Base-by-base conservation (phyloP, 2,888 invertebrate genomes). In the Drosophila neonasuta region DNA sequence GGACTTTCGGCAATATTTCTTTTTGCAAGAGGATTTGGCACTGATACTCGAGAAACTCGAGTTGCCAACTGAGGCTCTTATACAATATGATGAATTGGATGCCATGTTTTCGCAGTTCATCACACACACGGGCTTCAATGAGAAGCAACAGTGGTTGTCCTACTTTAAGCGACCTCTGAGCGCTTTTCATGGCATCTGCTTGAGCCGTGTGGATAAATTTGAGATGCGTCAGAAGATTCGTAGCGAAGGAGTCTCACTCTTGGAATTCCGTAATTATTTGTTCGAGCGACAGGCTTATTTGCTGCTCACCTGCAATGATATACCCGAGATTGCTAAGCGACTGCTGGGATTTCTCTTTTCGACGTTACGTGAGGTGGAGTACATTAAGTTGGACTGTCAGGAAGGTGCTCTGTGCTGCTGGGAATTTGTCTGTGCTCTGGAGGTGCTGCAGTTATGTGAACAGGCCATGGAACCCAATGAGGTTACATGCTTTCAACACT, bases 41-140 rank as follows among this genome's bases (percentile, higher is more conserved):
- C 96, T 98, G 91, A 96, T 97, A 74, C 93, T 97, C 85, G 97
- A 98, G 93, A 97, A 97, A 95, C 92, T 99, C 75, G 97, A 97
- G 62, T 92, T 99, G 73, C 95, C 96, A 88, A 97, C 98, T 77
- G 98, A 99, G 92, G 97, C 98, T 11, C 92, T 99, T 77, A 96
- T 99, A 59, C 99, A 99, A 89, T 99, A 98, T 90, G 99, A 99
- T 90, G 99, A 99, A 91, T 92, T 99, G 87, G 98, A 99, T 92
- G 98, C 98, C 52, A 93, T 99, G 79, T 98, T 99, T 91, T 97
- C 98, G 2, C 98, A 99, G 92, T 98, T 98, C 92, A 95, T 99
- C 59, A 94, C 97, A 77, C 98, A 98, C 92, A 96, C 97, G n/a
- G 95, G 96, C 87, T 94, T 96, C 74, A 95, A 96, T 68, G 97